A percentile compares a stretch with the other conserved stretches of the same genome.
phyloP scores from a whole-genome alignment of 30 jellyfish, hydroid and myxozoan species.

The Catostylus mosaicus region DNA sequence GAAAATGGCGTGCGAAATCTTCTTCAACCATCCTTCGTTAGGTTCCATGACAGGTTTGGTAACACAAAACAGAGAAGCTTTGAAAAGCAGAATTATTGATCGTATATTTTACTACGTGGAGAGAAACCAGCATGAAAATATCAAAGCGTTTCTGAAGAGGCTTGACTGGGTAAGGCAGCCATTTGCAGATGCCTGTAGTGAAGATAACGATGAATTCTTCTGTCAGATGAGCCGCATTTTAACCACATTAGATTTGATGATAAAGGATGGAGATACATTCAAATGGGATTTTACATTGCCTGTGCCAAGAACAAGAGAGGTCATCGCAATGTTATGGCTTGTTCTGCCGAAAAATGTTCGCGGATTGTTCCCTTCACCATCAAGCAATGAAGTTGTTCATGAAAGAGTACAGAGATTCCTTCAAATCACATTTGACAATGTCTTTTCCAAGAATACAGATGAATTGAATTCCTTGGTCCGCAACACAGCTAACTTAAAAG shows the following conservation, averaged over 20 bases:
- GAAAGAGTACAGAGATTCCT: constrained; percentile 23
- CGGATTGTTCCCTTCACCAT: background rate
- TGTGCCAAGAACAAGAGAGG: constrained; percentile 21
- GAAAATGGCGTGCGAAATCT: constrained; percentile 13
- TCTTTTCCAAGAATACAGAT: background rate
- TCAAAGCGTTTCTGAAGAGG: constrained; percentile 7
- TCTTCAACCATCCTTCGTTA: constrained; percentile 5
- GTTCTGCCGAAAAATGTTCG: constrained; percentile 5
- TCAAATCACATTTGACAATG: constrained; percentile 7
- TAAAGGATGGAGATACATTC: constrained; percentile 7
- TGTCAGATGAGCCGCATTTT: background rate
- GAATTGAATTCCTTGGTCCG: background rate
- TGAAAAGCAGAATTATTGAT: constrained; percentile 6
- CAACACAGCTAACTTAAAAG: background rate
- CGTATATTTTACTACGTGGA: constrained; percentile 1
- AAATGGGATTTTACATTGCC: constrained; percentile 22
- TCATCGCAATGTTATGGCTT: constrained; percentile 31
- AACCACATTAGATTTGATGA: background rate
- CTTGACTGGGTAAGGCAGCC: constrained; percentile 33
- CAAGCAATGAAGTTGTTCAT: background rate
- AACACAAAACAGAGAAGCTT: background rate
- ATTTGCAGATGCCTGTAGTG: background rate
- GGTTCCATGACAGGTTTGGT: constrained; percentile 28
- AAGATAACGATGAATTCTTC: background rate
- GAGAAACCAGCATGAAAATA: constrained; percentile 15